A percentile compares a stretch with the other conserved stretches of the same genome.
phyloP scores from a whole-genome alignment of 2,888 invertebrate species.

The Aleiodes testaceus region DNA sequence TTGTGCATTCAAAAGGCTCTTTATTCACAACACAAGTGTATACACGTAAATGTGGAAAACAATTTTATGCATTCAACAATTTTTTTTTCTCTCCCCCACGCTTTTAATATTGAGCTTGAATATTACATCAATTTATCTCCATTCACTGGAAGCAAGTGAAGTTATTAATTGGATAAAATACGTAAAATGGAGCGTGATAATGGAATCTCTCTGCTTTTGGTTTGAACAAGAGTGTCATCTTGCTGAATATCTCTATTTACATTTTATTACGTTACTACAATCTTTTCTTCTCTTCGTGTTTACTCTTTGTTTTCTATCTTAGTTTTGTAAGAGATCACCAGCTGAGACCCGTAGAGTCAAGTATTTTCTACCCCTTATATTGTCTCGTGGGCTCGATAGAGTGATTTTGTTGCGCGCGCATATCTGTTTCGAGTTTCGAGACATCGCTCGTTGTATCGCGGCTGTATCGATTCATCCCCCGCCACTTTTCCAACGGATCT shows the following conservation, averaged over 20 bases:
- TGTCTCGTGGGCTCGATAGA: slow-evolving; percentile 61
- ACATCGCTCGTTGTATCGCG: slow-evolving; percentile 69
- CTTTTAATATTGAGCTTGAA: too few species aligned
- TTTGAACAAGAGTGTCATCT: slow-evolving; percentile 5
- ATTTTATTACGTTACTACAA: slow-evolving; percentile 5
- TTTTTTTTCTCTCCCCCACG: too few species aligned
- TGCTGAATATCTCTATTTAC: not conserved
- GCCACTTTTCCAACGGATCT: slow-evolving; percentile 38
- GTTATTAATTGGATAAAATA: too few species aligned
- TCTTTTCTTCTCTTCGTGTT: not conserved
- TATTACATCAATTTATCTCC: too few species aligned
- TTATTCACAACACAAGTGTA: slow-evolving; percentile 1
- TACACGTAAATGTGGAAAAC: not conserved
- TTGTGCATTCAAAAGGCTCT: slow-evolving; percentile 2
- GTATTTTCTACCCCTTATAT: slow-evolving; percentile 54
- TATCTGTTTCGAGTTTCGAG: slow-evolving; percentile 68
- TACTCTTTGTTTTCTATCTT: slow-evolving; percentile 18
- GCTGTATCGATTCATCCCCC: slow-evolving; percentile 71
- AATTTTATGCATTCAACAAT: not conserved
- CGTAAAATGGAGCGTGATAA: too few species aligned
- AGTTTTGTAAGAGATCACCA: slow-evolving; percentile 16
- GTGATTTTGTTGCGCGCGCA: slow-evolving; percentile 51
- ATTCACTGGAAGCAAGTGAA: too few species aligned
- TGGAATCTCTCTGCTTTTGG: too few species aligned
- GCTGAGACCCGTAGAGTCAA: slow-evolving; percentile 44